Evolutionary conservation across 2,888 invertebrate species (phyloP).

Genomic region (Aphidius colemani): DNA sequence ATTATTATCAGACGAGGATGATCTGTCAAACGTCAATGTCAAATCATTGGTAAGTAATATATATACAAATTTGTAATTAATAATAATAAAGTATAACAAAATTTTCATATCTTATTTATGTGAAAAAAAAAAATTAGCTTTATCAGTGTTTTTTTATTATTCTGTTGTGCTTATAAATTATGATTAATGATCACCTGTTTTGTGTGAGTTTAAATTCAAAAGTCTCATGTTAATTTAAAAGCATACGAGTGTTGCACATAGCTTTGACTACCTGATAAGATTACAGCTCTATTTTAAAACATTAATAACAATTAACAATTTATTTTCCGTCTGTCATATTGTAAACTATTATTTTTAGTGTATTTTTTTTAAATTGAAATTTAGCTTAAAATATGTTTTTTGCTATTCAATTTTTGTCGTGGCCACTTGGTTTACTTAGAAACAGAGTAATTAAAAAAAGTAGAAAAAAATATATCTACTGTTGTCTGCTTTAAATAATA

Average conservation of each 20-base stretch:
- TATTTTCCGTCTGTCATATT: too few species aligned
- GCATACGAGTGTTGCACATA: not conserved
- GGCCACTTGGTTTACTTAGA: conserved; percentile 31
- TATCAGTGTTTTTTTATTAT: not conserved
- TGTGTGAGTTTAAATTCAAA: conserved; percentile 15
- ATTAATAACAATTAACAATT: too few species aligned
- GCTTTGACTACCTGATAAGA: conserved; percentile 6
- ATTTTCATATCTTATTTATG: too few species aligned
- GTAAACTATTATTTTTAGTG: too few species aligned
- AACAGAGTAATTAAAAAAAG: conserved; percentile 31
- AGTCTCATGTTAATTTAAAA: not conserved
- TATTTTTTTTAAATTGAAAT: too few species aligned
- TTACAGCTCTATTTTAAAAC: not conserved
- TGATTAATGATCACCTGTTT: conserved; percentile 32
- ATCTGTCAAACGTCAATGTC: conserved; percentile 69
- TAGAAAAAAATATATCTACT: not conserved
- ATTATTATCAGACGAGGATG: conserved; percentile 59
- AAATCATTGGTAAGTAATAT: conserved; percentile 66
- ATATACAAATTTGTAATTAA: too few species aligned
- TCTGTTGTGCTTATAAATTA: not conserved
- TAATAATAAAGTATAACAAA: too few species aligned
- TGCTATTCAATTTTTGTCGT: conserved; percentile 34
- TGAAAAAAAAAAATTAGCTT: not conserved
- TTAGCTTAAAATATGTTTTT: conserved; percentile 25
- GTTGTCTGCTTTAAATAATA: conserved; percentile 4